phyloP scores from a whole-genome alignment of 2,888 invertebrate species.

The Hyppa rectilinea region DNA sequence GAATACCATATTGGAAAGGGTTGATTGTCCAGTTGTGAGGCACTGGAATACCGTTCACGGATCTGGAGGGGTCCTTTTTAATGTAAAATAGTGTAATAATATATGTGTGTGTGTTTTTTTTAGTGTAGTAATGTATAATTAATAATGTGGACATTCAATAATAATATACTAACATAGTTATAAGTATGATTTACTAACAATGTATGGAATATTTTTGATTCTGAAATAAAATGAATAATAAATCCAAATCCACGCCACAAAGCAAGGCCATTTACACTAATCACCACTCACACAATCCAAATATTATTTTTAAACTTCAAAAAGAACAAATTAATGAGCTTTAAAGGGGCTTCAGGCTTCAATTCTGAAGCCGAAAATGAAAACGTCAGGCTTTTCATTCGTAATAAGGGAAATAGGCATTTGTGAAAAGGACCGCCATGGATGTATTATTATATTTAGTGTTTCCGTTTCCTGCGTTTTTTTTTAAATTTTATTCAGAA shows the following conservation, averaged over 20 bases:
- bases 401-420: constrained; percentile 67
- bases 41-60: no score
- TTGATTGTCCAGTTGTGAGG: no score
- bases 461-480: constrained; percentile 54
- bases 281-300: constrained; percentile 34
- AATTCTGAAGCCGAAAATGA: constrained; percentile 52
- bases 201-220: no score
- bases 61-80: no score
- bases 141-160: no score
- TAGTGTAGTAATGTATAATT: no score
- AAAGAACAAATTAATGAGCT: constrained; percentile 59
- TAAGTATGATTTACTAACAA: no score
- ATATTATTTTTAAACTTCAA: constrained; percentile 55
- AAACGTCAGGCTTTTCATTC: constrained; percentile 58
- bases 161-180: no score
- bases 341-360: constrained; percentile 39
- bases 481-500: not conserved
- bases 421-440: constrained; percentile 54
- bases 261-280: constrained; percentile 30
- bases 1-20: no score
- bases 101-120: no score
- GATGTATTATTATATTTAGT: constrained; percentile 64
- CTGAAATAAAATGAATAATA: no score
- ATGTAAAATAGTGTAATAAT: no score
- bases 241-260: constrained; percentile 4